These are phyloP conservation scores for Dasyprocta punctata DNA, from an alignment of 2,113 vertebrate species.

Conservation along the genomic window DNA sequence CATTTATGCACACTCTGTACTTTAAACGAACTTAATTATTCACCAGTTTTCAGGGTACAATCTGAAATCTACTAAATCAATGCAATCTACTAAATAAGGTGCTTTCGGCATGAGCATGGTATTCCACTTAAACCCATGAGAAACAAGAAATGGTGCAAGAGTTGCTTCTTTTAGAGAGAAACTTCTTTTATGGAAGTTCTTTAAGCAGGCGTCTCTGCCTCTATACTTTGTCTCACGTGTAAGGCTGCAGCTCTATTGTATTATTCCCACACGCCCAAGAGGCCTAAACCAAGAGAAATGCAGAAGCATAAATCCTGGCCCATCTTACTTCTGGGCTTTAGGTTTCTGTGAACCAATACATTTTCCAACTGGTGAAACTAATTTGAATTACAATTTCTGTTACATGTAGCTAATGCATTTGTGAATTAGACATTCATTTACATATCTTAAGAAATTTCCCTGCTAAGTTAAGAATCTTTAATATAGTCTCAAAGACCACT, in stretches of 20 bases:
- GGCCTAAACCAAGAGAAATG: not conserved
- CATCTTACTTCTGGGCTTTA: not conserved
- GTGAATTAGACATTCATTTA: not conserved
- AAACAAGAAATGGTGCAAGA: not conserved
- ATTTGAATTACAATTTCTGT: not conserved
- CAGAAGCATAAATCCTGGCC: not conserved
- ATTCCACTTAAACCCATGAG: not conserved
- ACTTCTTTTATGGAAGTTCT: not conserved
- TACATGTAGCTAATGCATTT: not conserved
- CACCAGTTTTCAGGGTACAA: not conserved
- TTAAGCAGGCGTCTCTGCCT: not conserved
- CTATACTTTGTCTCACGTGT: not conserved
- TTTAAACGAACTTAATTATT: not conserved
- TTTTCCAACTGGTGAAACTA: not conserved
- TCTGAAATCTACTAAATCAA: not conserved
- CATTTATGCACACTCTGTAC: not conserved
- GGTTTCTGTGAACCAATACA: not conserved
- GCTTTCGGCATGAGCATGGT: not conserved
- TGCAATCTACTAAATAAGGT: not conserved
- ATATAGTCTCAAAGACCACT: not conserved
- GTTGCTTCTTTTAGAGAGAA: not conserved
- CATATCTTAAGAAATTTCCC: not conserved
- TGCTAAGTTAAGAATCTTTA: not conserved
- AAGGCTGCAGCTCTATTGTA: not conserved
- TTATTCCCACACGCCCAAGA: not conserved